Percentiles rank a stretch among this genome's conserved stretches.
phyloP scores from a whole-genome alignment of 2,888 invertebrate genomes.

The Apamea crenata region DNA sequence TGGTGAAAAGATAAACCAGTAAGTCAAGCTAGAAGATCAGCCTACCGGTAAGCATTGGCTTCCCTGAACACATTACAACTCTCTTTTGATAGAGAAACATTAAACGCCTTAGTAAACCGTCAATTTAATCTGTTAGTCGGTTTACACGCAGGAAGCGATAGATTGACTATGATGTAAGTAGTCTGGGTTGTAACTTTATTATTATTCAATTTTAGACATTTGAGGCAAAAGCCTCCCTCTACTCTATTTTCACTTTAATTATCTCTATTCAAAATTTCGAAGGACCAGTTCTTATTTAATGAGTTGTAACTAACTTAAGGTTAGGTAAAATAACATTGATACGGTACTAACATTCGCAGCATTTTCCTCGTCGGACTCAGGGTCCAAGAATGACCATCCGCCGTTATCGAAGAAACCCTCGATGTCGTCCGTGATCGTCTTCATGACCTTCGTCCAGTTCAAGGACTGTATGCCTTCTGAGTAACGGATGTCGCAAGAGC shows the following conservation, averaged over 20 bases:
- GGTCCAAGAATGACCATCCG: slow-evolving; percentile 99
- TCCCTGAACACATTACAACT: neutral
- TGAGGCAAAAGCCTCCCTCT: neutral
- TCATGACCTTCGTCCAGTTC: slow-evolving; percentile 99
- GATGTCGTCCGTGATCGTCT: slow-evolving; percentile 99
- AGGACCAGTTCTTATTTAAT: neutral
- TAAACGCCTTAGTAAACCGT: neutral
- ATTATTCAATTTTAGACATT: neutral
- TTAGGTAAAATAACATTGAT: neutral
- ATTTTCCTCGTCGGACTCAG: slow-evolving; percentile 95
- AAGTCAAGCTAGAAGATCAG: neutral
- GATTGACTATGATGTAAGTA: neutral
- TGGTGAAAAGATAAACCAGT: neutral
- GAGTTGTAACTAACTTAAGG: neutral
- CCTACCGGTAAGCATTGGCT: neutral
- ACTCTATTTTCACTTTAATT: no score
- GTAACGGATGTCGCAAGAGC: slow-evolving; percentile 98
- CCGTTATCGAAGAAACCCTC: slow-evolving; percentile 99
- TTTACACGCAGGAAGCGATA: neutral
- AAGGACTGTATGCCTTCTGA: slow-evolving; percentile 99
- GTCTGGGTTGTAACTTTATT: neutral
- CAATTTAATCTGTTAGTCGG: neutral
- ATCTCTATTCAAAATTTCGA: neutral
- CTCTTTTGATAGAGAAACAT: neutral
- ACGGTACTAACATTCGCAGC: slow-evolving; percentile 73